Percentiles rank a stretch among this genome's conserved stretches.
Conservation (phyloP, 1,140 invertebrate species). For the Eulimnadia texana region DNA sequence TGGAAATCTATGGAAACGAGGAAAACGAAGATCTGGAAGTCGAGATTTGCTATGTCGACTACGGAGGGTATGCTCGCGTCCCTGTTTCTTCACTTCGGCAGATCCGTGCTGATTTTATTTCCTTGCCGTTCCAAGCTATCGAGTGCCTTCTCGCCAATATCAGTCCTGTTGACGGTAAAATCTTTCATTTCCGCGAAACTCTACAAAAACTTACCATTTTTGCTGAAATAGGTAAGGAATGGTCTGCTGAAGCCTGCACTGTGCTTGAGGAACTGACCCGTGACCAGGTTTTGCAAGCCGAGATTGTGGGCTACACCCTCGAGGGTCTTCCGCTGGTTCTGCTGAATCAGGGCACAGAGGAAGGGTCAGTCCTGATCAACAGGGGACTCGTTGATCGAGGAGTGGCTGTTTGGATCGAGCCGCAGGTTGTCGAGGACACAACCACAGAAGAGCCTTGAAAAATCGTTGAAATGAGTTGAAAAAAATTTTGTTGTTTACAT, state of each 20-base stretch:
- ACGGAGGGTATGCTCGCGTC: constrained; percentile 74
- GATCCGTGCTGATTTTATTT: constrained; percentile 81
- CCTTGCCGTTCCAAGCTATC: constrained; percentile 86
- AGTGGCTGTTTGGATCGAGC: constrained; percentile 41
- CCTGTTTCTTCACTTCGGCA: constrained; percentile 56
- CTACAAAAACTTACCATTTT: no score
- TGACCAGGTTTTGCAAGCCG: constrained; percentile 66
- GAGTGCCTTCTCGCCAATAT: constrained; percentile 85
- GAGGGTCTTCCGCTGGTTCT: constrained; percentile 58
- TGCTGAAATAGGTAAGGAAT: constrained; percentile 31
- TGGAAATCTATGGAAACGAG: constrained; percentile 31
- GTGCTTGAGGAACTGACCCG: constrained; percentile 59
- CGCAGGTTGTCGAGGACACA: constrained; percentile 3
- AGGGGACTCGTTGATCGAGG: constrained; percentile 48
- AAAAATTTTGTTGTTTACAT: no score
- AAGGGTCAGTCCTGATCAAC: constrained; percentile 48
- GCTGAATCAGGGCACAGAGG: constrained; percentile 52
- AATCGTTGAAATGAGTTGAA: no score
- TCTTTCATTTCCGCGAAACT: no score
- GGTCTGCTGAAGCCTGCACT: constrained; percentile 56
- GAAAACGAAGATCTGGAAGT: constrained; percentile 23
- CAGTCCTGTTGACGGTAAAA: constrained; percentile 59
- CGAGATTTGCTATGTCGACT: constrained; percentile 81
- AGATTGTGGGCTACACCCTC: constrained; percentile 65
- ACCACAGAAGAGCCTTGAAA: no score